Evolutionary conservation across 1,140 invertebrate species (phyloP), one percentile per base, ranked within the genome.

Genomic region (Camponotus vicinus): DNA sequence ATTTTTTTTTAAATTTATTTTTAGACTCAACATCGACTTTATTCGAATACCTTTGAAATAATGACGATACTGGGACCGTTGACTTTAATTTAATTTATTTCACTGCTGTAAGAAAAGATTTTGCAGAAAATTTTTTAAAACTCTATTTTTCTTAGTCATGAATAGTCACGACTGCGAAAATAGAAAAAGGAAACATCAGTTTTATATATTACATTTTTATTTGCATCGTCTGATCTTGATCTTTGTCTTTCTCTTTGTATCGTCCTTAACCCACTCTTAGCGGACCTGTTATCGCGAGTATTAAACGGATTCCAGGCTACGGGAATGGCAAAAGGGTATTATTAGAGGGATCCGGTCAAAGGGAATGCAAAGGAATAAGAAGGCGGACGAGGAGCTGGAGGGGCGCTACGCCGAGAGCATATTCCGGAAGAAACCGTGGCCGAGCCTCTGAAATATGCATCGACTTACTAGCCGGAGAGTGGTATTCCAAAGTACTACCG

Each of bases 371-470:
- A 90, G 86, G 79, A 83, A 83, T 83, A 83, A 63, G 69, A 75
- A 61, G 55, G 32, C 67, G 18, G n/a, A 15, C 2, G 59, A 67
- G 52, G 40, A 75, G 32, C 45, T 63, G 34, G 40, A 69, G 79
- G 71, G 61, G 87, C 78, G 78, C 66, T 70, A 89, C 86, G 90
- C 82, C 87, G 78, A 80, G 79, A 91, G 90, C 88, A 90, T 91
- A 91, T 91, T 91, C 84, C 86, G 90, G 86, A 91, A 91, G 84
- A 91, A 91, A 91, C 90, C 88, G 83, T 85, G 90, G 85, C 84
- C 86, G 75, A 63, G 85, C 84, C 87, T 91, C 82, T 92, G 87
- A 92, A 92, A 92, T 92, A 92, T 92, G 91, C 91, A 92, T 90
- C 79, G 88, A 92, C 91, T 92, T 88, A 89, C 77, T 15, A 77